Base-by-base conservation (phyloP, 2,113 vertebrate genomes). In the Cyanoramphus novaezelandiae region DNA sequence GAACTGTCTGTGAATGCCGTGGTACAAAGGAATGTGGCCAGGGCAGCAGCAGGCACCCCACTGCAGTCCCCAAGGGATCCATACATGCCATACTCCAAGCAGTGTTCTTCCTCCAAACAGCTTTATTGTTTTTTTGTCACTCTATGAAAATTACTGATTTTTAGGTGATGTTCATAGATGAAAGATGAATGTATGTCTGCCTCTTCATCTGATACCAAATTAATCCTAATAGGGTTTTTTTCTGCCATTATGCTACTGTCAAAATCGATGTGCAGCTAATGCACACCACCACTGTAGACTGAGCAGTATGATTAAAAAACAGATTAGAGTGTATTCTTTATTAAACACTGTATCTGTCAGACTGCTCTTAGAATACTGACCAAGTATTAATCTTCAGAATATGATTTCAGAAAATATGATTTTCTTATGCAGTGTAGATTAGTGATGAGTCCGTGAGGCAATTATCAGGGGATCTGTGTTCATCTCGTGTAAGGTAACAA, bases 1-100 rank as follows among this genome's bases (percentile, higher is more conserved):
- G 33, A 75, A 3, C 5, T 4, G 11, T 12, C 17, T n/a, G 24
- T n/a, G 28, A 37, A 7, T 0, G 0, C 17, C 0, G 5, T 5
- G 4, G 47, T 17, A 20, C 16, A 41, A 21, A 44, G 35, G 57
- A 46, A 6, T 8, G 3, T 0, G 2, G 39, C 25, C 10, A 12
- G 17, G 16, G 46, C 19, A 35, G 33, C 37, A 33, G 11, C 9
- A 47, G 5, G 37, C 50, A 14, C 5, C 7, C 17, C 20, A 5
- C 3, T 12, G 21, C 69, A 24, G 15, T 1, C 33, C 33, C 21
- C 13, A 0, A 50, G 12, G 19, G 13, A 55, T 29, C 17, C 47
- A 10, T 7, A 2, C 10, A 5, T 65, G 39, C 25, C 12, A 16
- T 12, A 27, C 11, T 53, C 39, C 31, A 43, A 62, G 49, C 4